Conservation (phyloP, 2,888 invertebrate species). For the Leptinotarsa juncta region DNA sequence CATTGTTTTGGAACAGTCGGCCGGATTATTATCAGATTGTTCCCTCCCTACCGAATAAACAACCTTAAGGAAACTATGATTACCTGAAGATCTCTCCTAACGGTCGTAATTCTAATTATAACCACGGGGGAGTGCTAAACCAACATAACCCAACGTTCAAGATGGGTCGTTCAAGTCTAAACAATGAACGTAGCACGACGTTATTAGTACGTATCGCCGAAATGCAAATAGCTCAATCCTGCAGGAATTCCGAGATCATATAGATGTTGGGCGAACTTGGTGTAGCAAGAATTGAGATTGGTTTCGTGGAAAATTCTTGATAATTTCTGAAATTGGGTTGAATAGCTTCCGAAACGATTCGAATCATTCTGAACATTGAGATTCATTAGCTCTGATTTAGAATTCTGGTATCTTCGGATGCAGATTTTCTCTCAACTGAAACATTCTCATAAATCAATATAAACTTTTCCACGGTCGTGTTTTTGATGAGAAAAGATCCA, state of each 20-base stretch:
- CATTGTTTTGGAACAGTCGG: constrained; percentile 28
- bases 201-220: constrained; percentile 49
- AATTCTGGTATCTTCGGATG: too few species aligned
- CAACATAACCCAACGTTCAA: constrained; percentile 51
- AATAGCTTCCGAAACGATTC: too few species aligned
- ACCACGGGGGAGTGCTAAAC: constrained; percentile 51
- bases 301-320: background rate
- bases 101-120: constrained; percentile 55
- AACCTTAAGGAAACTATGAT: constrained; percentile 54
- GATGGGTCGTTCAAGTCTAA: constrained; percentile 49
- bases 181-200: constrained; percentile 48
- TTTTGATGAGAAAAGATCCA: too few species aligned
- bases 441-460: too few species aligned
- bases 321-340: background rate
- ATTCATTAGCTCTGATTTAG: too few species aligned
- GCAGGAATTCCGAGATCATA: constrained; percentile 15
- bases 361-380: too few species aligned
- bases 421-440: too few species aligned
- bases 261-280: background rate
- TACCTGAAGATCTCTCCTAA: constrained; percentile 53
- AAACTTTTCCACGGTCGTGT: too few species aligned
- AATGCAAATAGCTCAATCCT: constrained; percentile 54
- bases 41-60: constrained; percentile 46
- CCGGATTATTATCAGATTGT: constrained; percentile 40
- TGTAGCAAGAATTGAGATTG: background rate